phyloP scores from a whole-genome alignment of 1,140 invertebrate species.

The Teleopsis dalmanni region DNA sequence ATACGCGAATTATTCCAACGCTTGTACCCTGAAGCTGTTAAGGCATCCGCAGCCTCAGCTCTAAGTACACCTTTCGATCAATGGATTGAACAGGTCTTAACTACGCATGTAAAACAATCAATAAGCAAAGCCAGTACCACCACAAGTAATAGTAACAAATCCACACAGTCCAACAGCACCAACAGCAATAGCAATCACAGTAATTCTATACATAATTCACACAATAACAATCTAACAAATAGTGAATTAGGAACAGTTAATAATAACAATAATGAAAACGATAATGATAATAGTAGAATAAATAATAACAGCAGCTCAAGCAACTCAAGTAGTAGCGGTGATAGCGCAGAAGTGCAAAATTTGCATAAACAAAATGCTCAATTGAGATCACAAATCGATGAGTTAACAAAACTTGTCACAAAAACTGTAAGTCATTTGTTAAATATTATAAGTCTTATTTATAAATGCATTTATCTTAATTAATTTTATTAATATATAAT shows the following conservation, averaged over 20 bases:
- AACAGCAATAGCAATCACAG: conserved; percentile 38
- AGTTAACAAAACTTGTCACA: conserved; percentile 66
- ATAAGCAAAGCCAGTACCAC: conserved; percentile 14
- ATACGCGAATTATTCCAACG: conserved; percentile 38
- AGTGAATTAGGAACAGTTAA: conserved; percentile 12
- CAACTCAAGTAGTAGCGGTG: conserved; percentile 5
- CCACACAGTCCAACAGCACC: conserved; percentile 38
- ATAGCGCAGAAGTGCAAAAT: conserved; percentile 18
- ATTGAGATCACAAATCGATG: conserved; percentile 56
- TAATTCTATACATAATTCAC: conserved; percentile 18
- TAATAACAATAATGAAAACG: conserved; percentile 28
- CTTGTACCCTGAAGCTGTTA: conserved; percentile 38
- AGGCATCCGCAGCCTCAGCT: conserved; percentile 25
- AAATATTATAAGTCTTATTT: too few relatives aligned
- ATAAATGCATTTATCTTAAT: too few relatives aligned
- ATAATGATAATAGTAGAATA: conserved; percentile 13
- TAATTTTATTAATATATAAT: too few relatives aligned
- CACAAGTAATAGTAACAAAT: conserved; percentile 40
- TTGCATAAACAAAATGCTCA: conserved; percentile 51
- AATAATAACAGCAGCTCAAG: conserved; percentile 28
- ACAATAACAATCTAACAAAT: conserved; percentile 13
- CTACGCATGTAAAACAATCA: conserved; percentile 33
- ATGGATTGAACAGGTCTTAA: conserved; percentile 39
- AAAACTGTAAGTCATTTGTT: conserved; percentile 63
- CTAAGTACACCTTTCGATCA: conserved; percentile 36